Percentiles rank a stretch among this genome's conserved stretches.
Conservation (phyloP, 2,888 invertebrate species). For the Caenorhabditis sp. region DNA sequence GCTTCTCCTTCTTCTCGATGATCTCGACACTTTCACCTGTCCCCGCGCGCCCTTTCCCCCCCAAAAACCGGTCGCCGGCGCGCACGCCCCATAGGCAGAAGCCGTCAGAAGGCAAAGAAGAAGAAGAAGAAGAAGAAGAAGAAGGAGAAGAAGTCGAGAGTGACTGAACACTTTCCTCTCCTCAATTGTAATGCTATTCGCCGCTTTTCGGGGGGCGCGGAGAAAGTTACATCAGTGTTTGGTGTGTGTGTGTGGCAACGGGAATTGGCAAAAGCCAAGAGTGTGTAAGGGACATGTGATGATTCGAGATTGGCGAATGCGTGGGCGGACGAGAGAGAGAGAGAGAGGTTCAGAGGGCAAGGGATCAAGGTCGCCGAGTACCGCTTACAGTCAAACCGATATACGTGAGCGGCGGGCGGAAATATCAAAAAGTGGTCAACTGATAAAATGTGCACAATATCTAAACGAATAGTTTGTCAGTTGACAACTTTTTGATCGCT, state of each 20-base stretch:
- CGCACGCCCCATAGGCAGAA: neutral
- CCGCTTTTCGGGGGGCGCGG: no score
- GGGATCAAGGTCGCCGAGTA: conserved; percentile 4
- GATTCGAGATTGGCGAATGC: neutral
- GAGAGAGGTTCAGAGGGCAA: neutral
- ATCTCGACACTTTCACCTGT: conserved; percentile 52
- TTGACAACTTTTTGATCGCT: no score
- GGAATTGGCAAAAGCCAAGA: no score
- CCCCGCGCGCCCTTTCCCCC: conserved; percentile 1
- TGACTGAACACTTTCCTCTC: conserved; percentile 34
- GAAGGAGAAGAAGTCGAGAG: neutral
- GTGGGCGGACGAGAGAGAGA: neutral
- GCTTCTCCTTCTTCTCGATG: conserved; percentile 28
- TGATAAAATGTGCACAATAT: no score
- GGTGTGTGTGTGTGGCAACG: neutral
- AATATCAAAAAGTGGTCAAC: no score
- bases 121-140: neutral
- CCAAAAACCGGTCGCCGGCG: conserved; percentile 23
- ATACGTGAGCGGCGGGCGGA: no score
- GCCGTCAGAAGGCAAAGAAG: conserved; percentile 29
- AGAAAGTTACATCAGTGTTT: conserved; percentile 26
- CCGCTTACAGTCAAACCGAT: no score
- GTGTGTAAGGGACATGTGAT: conserved; percentile 1
- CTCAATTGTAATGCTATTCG: no score
- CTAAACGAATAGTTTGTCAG: no score